A percentile compares a stretch with the other conserved stretches of the same genome.
These are phyloP conservation scores for Danio albolineatus DNA, from an alignment of 2,797 vertebrate species.

Conservation along the genomic window DNA sequence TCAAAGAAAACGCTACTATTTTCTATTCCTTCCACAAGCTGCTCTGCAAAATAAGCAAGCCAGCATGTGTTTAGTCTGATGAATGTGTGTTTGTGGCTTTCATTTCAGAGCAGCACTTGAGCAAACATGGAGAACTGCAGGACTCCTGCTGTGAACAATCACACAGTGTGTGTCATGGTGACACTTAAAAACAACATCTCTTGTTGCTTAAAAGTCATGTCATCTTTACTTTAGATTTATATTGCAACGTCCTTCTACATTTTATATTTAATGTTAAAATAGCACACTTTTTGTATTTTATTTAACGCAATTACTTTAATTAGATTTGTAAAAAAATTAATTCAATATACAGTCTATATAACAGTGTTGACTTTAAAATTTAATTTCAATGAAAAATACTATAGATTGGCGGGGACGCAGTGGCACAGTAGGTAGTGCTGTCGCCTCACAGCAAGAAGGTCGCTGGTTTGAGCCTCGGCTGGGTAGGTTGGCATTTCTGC, in stretches of 20 bases:
- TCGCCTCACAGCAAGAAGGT: no score
- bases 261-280: neutral
- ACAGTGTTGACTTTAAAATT: no score
- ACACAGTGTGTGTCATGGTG: neutral
- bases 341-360: no score
- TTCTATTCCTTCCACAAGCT: conserved; percentile 23
- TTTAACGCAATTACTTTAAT: no score
- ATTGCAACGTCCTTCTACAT: neutral
- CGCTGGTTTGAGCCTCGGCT: no score
- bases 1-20: conserved; percentile 66
- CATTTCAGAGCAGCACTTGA: neutral
- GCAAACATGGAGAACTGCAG: neutral
- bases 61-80: neutral
- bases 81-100: conserved; percentile 20
- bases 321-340: no score
- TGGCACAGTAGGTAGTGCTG: no score
- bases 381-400: no score
- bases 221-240: neutral
- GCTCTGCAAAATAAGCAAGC: conserved; percentile 4
- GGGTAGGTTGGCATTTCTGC: no score
- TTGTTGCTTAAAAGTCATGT: conserved; percentile 13
- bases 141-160: neutral
- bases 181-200: neutral
- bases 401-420: no score
- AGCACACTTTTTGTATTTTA: no score